These are phyloP conservation scores for Invenusta paracnida DNA, from an alignment of 2,888 invertebrate genomes.

Conservation along the genomic window DNA sequence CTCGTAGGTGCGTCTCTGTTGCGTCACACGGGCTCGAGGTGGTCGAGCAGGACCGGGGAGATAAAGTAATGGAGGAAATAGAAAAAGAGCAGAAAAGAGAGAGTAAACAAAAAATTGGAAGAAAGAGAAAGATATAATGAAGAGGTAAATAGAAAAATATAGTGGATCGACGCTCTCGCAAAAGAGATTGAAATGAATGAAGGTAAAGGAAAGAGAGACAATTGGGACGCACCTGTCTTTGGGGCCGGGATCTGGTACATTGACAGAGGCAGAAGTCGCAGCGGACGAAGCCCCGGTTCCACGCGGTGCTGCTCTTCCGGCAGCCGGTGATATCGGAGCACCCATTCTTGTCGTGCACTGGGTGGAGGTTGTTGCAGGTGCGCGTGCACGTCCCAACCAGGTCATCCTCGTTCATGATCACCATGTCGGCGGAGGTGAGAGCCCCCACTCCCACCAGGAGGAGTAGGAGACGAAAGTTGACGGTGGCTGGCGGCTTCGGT, in stretches of 20 bases:
- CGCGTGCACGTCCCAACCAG: slow-evolving; percentile 16
- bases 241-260: neutral
- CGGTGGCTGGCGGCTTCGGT: too few species aligned
- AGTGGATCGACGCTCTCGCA: too few species aligned
- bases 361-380: neutral
- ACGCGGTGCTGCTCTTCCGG: neutral
- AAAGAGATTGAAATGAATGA: too few species aligned
- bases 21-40: neutral
- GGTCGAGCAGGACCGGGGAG: too few species aligned
- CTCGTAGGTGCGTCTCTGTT: neutral
- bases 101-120: too few species aligned
- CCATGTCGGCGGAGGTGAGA: neutral
- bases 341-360: slow-evolving; percentile 12
- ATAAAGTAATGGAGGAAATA: too few species aligned
- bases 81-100: too few species aligned
- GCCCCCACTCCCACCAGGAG: neutral
- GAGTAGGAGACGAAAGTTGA: neutral
- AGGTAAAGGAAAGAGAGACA: too few species aligned
- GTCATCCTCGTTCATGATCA: slow-evolving; percentile 31
- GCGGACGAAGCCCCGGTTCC: slow-evolving; percentile 28
- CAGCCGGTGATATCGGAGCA: neutral
- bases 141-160: too few species aligned
- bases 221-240: neutral
- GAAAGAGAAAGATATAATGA: too few species aligned
- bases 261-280: slow-evolving; percentile 20